phyloP scores from a whole-genome alignment of 2,888 invertebrate species.

The Penaeus monodon region DNA sequence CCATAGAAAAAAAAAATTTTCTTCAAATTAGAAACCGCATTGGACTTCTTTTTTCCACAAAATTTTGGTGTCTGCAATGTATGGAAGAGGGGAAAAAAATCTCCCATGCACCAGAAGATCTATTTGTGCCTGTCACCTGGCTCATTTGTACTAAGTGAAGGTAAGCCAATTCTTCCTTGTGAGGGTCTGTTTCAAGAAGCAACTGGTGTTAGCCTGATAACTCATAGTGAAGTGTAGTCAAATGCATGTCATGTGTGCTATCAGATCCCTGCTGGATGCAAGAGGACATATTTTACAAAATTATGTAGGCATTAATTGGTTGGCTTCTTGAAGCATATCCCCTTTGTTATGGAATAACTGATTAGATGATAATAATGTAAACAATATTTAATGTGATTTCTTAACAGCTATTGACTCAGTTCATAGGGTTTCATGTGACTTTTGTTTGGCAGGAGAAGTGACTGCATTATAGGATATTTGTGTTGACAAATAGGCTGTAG shows the following conservation, averaged over 20 bases:
- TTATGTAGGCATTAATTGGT: slow-evolving; percentile 35
- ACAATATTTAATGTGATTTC: too few relatives aligned
- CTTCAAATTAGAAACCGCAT: not conserved
- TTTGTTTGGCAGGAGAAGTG: not conserved
- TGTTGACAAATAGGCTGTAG: not conserved
- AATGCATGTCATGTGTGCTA: slow-evolving; percentile 17
- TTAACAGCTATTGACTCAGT: too few relatives aligned
- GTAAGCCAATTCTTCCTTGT: slow-evolving; percentile 55
- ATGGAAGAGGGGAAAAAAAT: slow-evolving; percentile 45
- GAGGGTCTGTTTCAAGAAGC: slow-evolving; percentile 64
- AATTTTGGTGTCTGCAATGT: slow-evolving; percentile 49
- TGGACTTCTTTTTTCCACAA: not conserved
- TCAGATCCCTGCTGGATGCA: slow-evolving; percentile 15
- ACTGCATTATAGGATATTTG: slow-evolving; percentile 3
- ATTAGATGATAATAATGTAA: not conserved
- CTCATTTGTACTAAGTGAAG: slow-evolving; percentile 50
- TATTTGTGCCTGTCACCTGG: slow-evolving; percentile 42
- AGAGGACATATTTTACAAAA: slow-evolving; percentile 32
- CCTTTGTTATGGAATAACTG: not conserved
- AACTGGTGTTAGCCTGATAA: slow-evolving; percentile 43
- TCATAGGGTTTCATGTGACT: too few relatives aligned
- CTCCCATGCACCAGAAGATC: slow-evolving; percentile 51
- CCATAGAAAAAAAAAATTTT: not conserved
- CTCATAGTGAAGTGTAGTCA: slow-evolving; percentile 23
- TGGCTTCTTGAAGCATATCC: slow-evolving; percentile 60